Conservation (phyloP, 2,113 vertebrate species). For the Haemorhous mexicanus region DNA sequence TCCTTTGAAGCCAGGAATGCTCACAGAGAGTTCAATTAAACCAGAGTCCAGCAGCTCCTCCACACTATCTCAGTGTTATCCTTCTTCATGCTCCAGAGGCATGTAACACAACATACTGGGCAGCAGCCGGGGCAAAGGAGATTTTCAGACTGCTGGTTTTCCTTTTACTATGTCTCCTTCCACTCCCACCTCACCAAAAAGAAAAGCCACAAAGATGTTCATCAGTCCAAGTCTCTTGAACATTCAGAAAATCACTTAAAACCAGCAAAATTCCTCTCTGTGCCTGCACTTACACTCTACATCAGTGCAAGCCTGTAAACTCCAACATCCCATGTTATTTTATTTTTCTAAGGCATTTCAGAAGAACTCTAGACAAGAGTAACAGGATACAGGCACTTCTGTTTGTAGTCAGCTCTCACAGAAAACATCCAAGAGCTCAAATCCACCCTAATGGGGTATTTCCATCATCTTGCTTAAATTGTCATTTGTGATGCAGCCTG, state of each 20-base stretch:
- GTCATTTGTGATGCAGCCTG: background rate
- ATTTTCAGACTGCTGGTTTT: background rate
- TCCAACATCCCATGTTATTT: background rate
- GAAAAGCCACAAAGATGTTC: background rate
- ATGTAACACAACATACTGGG: background rate
- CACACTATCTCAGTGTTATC: background rate
- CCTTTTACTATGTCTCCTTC: background rate
- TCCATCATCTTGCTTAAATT: background rate
- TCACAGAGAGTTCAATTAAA: background rate
- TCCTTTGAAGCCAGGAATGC: background rate
- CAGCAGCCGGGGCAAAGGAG: background rate
- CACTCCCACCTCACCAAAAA: background rate
- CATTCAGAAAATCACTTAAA: background rate
- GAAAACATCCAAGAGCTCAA: background rate
- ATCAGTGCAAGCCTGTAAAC: background rate
- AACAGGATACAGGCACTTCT: background rate
- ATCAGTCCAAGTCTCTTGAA: background rate
- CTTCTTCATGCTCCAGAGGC: background rate
- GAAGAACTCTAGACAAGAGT: background rate
- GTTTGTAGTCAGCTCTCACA: background rate
- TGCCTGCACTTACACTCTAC: background rate
- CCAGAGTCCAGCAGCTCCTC: background rate
- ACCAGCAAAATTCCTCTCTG: background rate
- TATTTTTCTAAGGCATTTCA: background rate
- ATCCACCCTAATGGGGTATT: background rate